A percentile compares a stretch with the other conserved stretches of the same genome.
phyloP scores from a whole-genome alignment of 2,797 vertebrate genomes.

The Garrulus glandarius region DNA sequence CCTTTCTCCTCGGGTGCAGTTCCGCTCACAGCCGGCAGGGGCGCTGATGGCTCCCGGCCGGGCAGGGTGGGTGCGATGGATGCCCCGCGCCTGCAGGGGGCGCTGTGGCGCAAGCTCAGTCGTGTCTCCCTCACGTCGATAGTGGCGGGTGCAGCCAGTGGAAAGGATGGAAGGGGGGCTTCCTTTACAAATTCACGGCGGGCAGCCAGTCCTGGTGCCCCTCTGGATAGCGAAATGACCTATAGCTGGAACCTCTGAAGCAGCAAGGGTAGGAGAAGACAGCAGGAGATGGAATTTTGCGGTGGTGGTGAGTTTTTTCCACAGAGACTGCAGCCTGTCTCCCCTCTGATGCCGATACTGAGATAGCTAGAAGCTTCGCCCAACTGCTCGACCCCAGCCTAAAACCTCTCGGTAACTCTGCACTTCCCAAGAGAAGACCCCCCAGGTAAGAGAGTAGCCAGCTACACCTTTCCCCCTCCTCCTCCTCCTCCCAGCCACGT shows the following conservation, averaged over 20 bases:
- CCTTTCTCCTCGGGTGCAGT: fast-evolving
- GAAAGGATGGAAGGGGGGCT: no score
- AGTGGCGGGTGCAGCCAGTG: fast-evolving
- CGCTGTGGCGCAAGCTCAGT: neutral
- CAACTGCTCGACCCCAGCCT: neutral
- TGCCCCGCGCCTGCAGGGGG: neutral
- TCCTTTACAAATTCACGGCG: fast-evolving
- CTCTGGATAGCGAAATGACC: fast-evolving
- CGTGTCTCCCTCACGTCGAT: fast-evolving
- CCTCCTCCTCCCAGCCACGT: neutral
- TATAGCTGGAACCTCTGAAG: neutral
- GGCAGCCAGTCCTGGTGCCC: neutral
- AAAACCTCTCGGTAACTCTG: neutral
- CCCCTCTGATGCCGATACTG: fast-evolving
- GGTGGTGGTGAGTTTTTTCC: neutral
- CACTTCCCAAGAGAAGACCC: neutral
- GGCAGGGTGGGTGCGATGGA: fast-evolving
- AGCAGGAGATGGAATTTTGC: fast-evolving
- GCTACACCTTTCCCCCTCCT: neutral
- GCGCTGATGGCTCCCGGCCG: neutral
- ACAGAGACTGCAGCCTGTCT: fast-evolving
- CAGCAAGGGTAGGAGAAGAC: neutral
- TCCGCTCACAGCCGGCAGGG: neutral
- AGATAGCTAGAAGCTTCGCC: fast-evolving
- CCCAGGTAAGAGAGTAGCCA: neutral